Evolutionary conservation across 2,797 vertebrate species (phyloP).

Genomic region (Sebastes wilsoni): DNA sequence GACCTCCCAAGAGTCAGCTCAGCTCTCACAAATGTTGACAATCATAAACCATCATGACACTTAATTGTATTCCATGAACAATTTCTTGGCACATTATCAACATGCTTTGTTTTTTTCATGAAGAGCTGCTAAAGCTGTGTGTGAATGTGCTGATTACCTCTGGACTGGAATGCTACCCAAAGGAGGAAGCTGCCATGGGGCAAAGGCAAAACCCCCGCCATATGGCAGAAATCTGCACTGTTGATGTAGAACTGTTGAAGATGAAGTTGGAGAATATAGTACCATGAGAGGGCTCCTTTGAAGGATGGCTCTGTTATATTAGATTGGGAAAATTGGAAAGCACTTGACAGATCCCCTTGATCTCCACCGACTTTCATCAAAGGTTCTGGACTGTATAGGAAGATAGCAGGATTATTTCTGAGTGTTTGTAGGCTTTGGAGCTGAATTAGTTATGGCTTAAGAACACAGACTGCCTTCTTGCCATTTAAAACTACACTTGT

Average conservation of each 20-base stretch:
- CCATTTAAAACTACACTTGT: constrained; percentile 63
- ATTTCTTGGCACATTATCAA: constrained; percentile 23
- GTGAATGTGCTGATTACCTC: constrained; percentile 8
- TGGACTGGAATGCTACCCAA: constrained; percentile 20
- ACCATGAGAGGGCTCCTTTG: constrained; percentile 66
- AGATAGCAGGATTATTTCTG: constrained; percentile 82
- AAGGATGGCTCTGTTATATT: constrained; percentile 81
- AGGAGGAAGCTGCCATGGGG: constrained; percentile 14
- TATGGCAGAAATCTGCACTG: constrained; percentile 50
- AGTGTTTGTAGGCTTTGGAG: constrained; percentile 82
- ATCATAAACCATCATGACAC: constrained; percentile 27
- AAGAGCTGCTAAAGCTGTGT: constrained; percentile 26
- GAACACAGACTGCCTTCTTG: constrained; percentile 69
- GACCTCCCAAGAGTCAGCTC: constrained; percentile 27
- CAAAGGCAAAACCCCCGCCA: constrained; percentile 28
- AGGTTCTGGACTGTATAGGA: constrained; percentile 77
- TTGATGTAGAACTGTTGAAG: constrained; percentile 63
- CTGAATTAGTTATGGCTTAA: constrained; percentile 82
- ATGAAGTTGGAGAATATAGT: constrained; percentile 60
- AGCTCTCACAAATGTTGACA: constrained; percentile 23
- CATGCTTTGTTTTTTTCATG: not conserved
- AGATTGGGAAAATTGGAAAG: constrained; percentile 83
- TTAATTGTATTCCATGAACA: constrained; percentile 30
- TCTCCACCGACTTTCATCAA: constrained; percentile 86
- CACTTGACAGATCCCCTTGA: constrained; percentile 85